Evolutionary conservation across 2,888 invertebrate genomes (phyloP), one percentile per base, ranked within the genome.

Genomic region (Hoplodrina ambigua): DNA sequence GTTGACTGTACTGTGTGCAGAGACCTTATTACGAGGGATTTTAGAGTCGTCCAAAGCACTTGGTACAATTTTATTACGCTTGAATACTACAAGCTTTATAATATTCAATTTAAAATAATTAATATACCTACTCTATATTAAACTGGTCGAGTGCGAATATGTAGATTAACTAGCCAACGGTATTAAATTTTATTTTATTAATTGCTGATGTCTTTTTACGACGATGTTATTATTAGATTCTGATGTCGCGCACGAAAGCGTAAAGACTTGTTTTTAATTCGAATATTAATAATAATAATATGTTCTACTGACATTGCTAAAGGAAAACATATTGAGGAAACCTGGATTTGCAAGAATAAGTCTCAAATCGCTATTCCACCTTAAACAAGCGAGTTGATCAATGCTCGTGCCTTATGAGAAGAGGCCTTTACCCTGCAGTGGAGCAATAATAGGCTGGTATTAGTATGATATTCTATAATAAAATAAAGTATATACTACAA

Each of bases 101-200:
- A 59, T 56, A 59, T 58, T 65, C 30, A 62, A 77, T 70, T 63
- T 20, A 41, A 59, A 60, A 63, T 72, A 77, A 76, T 72, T 69
- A 69, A 76, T 69, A 55, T 73, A 63, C 19, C 33, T 37, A 65
- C 55, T 60, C 11, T 10, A 15, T 52, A 59, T 55, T 62, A 70
- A 72, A 72, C 69, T 67, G 49, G 53, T 53, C 13, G 30, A 66
- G 37, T 69, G 66, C 49, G 19, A 80, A 67, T 62, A 44, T 61
- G n/a, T 54, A 58, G 37, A 69, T 67, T 69, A 56, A 58, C 19
- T 46, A 52, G 46, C 37, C 53, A 49, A 60, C 41, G 13, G 37
- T 65, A 80, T 69, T 65, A 65, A 0, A 44, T 44, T 44, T 44
- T 69, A 41, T 54, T 56, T 64, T 66, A 50, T 65, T 73, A 62